Evolutionary conservation across 1,140 invertebrate species (phyloP), one percentile per base, ranked within the genome.

Genomic region (Helicoverpa zea): DNA sequence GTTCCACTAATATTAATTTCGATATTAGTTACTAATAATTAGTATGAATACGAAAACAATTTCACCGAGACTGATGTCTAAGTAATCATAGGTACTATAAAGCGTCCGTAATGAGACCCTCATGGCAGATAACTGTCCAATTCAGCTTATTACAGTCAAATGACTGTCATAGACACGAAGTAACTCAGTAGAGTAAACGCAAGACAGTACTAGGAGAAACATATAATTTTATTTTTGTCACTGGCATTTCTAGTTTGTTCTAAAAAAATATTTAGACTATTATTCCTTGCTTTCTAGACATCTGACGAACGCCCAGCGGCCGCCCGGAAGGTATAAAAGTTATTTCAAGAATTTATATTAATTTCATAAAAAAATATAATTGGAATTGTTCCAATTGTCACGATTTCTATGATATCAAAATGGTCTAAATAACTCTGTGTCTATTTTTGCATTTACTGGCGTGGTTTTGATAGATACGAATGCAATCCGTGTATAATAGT

Each of bases 321-420:
- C 63, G n/a, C 47, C 63, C n/a, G 35, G 63, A 66, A 47, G 35
- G 47, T 14, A 66, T 66, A 68, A 68, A 68, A 23, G 16, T 68
- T 68, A 68, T 68, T 68, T 68, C 64, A 49, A 16, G 43, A 68
- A 68, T 49, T 49, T 43, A 68, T 68, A 43, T 43, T 43, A 68
- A 68, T 49, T 49, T 49, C n/a, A 16, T 47, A 10, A 64, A 61
- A n/a, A 68, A 68, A 49, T 16, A 5, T 18, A 47, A 49, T 68
- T 68, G 64, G 64, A 68, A 68, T 68, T 16, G 64, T 68, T 68
- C 64, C 64, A 68, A 68, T 68, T 68, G 64, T 68, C 43, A 18
- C 43, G 64, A 68, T 68, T 68, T 43, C 43, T 68, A 68, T 68
- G 64, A 68, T 68, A 68, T 68, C 64, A 68, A 68, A 68, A 49